phyloP scores from a whole-genome alignment of 2,113 vertebrate species.

The Carlito syrichta region DNA sequence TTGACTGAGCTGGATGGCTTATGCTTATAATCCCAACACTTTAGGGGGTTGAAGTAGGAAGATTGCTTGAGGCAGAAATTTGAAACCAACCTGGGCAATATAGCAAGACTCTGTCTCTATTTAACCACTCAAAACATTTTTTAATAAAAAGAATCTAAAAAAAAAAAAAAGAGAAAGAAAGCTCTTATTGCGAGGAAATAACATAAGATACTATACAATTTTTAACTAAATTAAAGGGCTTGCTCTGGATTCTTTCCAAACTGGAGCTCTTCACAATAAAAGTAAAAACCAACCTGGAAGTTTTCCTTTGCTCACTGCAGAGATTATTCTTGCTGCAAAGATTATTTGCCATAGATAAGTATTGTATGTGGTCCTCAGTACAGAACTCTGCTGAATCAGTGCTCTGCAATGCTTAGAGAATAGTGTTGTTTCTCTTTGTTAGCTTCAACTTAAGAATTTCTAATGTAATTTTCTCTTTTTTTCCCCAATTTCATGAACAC shows the following conservation, averaged over 20 bases:
- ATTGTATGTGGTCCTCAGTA: not conserved
- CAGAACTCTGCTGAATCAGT: not conserved
- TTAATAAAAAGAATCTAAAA: too few species aligned
- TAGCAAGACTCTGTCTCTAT: too few species aligned
- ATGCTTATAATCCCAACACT: too few species aligned
- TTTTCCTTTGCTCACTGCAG: not conserved
- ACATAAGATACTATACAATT: not conserved
- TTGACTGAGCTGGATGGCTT: too few species aligned
- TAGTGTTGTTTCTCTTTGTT: not conserved
- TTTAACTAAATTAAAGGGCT: constrained; percentile 29
- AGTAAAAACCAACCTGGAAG: not conserved
- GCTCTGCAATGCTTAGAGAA: not conserved
- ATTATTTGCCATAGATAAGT: not conserved
- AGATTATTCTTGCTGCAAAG: not conserved
- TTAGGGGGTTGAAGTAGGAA: too few species aligned
- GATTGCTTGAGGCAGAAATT: too few species aligned
- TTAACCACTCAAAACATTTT: too few species aligned
- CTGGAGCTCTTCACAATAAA: not conserved
- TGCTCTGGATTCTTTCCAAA: constrained; percentile 21
- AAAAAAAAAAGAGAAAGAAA: too few species aligned
- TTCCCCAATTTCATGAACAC: not conserved
- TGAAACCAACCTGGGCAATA: too few species aligned
- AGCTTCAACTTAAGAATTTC: not conserved
- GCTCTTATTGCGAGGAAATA: not conserved
- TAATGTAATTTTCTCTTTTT: not conserved